phyloP scores from a whole-genome alignment of 2,797 vertebrate species.

The Pangasius sanitwongsei region DNA sequence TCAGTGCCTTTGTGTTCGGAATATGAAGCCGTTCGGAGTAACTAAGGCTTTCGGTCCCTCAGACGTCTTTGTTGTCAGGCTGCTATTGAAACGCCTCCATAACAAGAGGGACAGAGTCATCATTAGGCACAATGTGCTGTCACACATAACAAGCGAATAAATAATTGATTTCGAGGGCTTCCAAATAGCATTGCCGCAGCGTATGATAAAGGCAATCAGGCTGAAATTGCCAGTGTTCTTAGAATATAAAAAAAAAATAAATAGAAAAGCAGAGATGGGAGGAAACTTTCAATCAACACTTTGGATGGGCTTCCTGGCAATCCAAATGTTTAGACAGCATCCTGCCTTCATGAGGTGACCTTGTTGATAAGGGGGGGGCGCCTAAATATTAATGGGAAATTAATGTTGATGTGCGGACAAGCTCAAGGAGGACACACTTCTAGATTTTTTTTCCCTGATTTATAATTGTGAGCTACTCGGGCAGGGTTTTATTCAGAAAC shows the following conservation, averaged over 20 bases:
- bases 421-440: conserved; percentile 25
- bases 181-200: conserved; percentile 18
- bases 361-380: not conserved
- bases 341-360: conserved; percentile 14
- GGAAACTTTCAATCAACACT: conserved; percentile 21
- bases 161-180: conserved; percentile 42
- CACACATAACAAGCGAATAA: conserved; percentile 33
- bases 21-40: conserved; percentile 2
- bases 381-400: conserved; percentile 40
- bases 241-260: not conserved
- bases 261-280: not conserved
- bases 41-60: conserved; percentile 13
- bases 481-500: not conserved
- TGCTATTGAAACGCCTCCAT: conserved; percentile 46
- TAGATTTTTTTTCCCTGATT: conserved; percentile 24
- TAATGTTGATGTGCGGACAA: conserved; percentile 26
- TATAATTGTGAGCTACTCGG: conserved; percentile 27
- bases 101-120: conserved; percentile 36
- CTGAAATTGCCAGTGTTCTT: conserved; percentile 2
- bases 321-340: conserved; percentile 40
- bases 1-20: conserved; percentile 13
- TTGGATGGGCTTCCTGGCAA: not conserved
- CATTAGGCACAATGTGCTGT: conserved; percentile 48
- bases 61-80: conserved; percentile 38
- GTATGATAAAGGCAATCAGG: conserved; percentile 32